These are phyloP conservation scores for Pteronotus mesoamericanus DNA, from an alignment of 2,797 vertebrate species.

Conservation along the genomic window DNA sequence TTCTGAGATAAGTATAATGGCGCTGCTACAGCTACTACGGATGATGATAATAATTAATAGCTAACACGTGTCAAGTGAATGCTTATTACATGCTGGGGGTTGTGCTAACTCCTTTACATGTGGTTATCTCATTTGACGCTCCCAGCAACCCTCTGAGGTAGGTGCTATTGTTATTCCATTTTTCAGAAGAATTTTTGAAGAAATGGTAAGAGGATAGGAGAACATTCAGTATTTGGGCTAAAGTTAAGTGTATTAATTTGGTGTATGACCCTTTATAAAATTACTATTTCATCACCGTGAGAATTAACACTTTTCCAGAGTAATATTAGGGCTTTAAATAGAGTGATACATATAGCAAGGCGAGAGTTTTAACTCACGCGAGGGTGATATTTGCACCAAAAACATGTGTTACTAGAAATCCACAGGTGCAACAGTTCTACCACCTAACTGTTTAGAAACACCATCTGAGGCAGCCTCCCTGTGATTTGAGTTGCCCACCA, in stretches of 20 bases:
- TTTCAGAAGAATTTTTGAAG: slow-evolving; percentile 11
- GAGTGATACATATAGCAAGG: neutral
- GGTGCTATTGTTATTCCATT: neutral
- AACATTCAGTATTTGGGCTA: neutral
- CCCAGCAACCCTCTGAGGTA: neutral
- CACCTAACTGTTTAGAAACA: neutral
- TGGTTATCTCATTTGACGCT: neutral
- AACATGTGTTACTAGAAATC: neutral
- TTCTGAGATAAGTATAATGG: neutral
- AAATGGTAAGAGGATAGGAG: neutral
- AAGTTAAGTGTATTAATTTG: neutral
- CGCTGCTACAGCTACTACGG: neutral
- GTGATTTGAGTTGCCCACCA: neutral
- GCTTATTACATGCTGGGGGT: neutral
- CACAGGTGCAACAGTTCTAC: neutral
- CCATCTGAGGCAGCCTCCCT: neutral
- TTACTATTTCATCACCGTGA: neutral
- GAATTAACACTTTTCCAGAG: neutral
- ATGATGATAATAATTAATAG: neutral
- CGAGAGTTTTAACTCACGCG: neutral
- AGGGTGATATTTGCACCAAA: neutral
- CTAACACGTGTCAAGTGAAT: neutral
- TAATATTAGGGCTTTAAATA: neutral
- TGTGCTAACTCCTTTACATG: neutral
- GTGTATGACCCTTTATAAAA: neutral